phyloP scores from a whole-genome alignment of 1,140 invertebrate genomes.

The Octopus bimaculoides region DNA sequence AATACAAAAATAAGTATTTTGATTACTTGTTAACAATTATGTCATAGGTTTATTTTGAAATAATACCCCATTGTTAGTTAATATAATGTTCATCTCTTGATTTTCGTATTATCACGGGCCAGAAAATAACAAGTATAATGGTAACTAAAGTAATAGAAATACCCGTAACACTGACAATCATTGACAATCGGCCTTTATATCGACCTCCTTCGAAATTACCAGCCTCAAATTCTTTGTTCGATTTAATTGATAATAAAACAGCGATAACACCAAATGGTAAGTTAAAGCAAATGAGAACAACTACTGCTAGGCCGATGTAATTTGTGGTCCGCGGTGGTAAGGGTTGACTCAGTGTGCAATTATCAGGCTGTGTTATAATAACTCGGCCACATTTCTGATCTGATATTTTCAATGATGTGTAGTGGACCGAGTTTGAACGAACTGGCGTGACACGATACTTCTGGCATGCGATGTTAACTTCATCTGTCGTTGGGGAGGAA shows the following conservation, averaged over 20 bases:
- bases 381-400: constrained; percentile 13
- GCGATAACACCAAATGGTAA: constrained; percentile 27
- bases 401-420: neutral
- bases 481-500: constrained; percentile 17
- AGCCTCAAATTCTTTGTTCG: constrained; percentile 24
- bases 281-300: constrained; percentile 29
- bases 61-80: no score
- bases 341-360: constrained; percentile 19
- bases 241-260: constrained; percentile 26
- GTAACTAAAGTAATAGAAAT: constrained; percentile 23
- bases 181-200: constrained; percentile 25
- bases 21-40: no score
- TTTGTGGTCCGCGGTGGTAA: constrained; percentile 18
- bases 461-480: constrained; percentile 24
- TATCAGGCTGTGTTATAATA: constrained; percentile 25
- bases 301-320: constrained; percentile 29
- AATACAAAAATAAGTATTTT: no score
- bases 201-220: constrained; percentile 18
- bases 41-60: no score
- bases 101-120: constrained; percentile 19
- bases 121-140: constrained; percentile 26
- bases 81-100: neutral
- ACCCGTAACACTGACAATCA: constrained; percentile 25
- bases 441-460: neutral
- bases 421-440: constrained; percentile 12